Evolutionary conservation across 2,797 vertebrate species (phyloP).

Genomic region (Anabacerthia variegaticeps): DNA sequence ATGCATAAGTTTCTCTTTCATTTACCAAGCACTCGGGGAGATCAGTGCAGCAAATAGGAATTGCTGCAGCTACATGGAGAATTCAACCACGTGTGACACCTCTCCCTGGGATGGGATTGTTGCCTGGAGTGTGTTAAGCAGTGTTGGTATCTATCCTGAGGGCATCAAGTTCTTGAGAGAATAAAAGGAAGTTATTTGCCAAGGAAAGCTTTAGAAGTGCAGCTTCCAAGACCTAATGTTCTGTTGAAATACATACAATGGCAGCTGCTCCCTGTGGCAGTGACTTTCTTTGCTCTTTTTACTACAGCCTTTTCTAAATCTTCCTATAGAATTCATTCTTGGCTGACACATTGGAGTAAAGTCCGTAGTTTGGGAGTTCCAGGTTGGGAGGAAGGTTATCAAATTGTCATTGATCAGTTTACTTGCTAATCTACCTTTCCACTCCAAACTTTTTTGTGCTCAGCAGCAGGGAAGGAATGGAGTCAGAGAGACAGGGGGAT

Average conservation of each 20-base stretch:
- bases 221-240: neutral
- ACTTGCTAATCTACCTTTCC: neutral
- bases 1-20: neutral
- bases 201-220: neutral
- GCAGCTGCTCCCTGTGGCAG: neutral
- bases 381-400: neutral
- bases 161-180: neutral
- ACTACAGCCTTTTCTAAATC: neutral
- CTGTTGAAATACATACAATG: neutral
- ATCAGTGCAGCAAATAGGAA: neutral
- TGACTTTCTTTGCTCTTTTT: constrained; percentile 1
- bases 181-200: constrained; percentile 3
- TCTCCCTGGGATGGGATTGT: neutral
- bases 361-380: neutral
- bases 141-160: neutral
- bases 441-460: neutral
- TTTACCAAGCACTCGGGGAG: neutral
- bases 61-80: neutral
- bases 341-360: neutral
- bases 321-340: neutral
- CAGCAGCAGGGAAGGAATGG: neutral
- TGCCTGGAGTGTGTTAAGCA: neutral
- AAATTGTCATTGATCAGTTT: constrained; percentile 22
- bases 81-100: neutral
- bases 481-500: neutral